Evolutionary conservation across 2,888 invertebrate species (phyloP), one percentile per base, ranked within the genome.

Genomic region (Crocallis elinguaria): DNA sequence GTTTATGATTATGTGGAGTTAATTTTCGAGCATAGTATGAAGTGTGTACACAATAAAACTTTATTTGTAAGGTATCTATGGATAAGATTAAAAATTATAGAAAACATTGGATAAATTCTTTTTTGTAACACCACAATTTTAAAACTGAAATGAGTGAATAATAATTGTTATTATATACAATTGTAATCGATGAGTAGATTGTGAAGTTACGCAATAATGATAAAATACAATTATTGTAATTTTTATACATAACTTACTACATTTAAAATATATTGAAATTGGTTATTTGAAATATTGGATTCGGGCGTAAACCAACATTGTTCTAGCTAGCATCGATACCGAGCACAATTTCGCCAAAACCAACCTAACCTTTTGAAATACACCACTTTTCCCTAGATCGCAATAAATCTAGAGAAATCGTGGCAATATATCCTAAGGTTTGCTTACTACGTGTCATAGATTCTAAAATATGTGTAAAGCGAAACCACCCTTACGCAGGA

Each of bases 371-470:
- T 67, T 73, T 71, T 66, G 66, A 65, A 72, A 73, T 65, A 73
- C 62, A 71, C 69, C 65, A 57, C 64, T 75, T 70, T 74, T 67
- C 60, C 66, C 65, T 46, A 51, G 57, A 57, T 55, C 64, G 67
- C 75, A 69, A 74, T 74, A 74, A 74, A 74, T 74, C 70, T 61
- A 52, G 57, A 61, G 64, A 71, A 72, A 75, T 73, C 71, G 74
- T 52, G 59, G 71, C 66, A 69, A 74, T 74, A 74, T 75, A 74
- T 74, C 67, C 61, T 57, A 63, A 67, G 66, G 75, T 71, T 72
- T 74, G 74, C 74, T 72, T 69, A 69, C 71, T 71, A 73, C 75
- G 72, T 73, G 74, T 71, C 75, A 68, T 74, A 69, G 70, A 72
- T 73, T 74, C 72, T 68, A 75, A 75, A 74, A 75, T 75, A 73